Conservation (phyloP, 2,888 invertebrate species). For the Darwinula stevensoni region DNA sequence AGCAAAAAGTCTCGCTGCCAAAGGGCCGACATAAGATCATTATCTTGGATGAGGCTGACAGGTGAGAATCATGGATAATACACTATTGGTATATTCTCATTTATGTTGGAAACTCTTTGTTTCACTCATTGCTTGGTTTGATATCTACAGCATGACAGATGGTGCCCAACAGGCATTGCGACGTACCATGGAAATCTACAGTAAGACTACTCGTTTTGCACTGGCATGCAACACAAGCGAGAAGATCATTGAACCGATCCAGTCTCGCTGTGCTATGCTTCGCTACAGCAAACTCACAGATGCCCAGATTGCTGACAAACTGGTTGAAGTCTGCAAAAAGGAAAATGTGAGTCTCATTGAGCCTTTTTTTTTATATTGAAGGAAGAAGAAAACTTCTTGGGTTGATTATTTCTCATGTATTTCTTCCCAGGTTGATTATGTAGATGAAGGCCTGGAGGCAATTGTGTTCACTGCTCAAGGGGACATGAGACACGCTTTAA, state of each 20-base stretch:
- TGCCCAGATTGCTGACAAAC: constrained; percentile 55
- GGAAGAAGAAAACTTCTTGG: no score
- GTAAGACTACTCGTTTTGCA: constrained; percentile 85
- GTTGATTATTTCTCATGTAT: constrained; percentile 5
- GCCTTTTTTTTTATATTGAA: constrained; percentile 1
- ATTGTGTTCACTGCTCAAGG: constrained; percentile 95
- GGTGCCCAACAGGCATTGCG: constrained; percentile 93
- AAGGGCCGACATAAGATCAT: constrained; percentile 79
- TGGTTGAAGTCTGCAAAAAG: constrained; percentile 37
- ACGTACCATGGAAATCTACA: constrained; percentile 94
- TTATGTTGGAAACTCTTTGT: no score
- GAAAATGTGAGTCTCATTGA: constrained; percentile 36
- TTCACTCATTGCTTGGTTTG: neutral
- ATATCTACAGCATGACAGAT: constrained; percentile 61
- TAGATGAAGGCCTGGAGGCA: constrained; percentile 76
- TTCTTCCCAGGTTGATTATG: constrained; percentile 45
- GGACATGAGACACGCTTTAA: constrained; percentile 87
- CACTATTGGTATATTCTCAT: no score
- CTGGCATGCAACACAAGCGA: constrained; percentile 94
- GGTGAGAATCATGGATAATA: constrained; percentile 16
- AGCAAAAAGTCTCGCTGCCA: constrained; percentile 77
- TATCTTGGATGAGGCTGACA: constrained; percentile 89
- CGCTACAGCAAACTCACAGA: constrained; percentile 70
- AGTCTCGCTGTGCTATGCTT: constrained; percentile 88
- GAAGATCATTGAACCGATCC: constrained; percentile 95